phyloP scores from a whole-genome alignment of 2,888 invertebrate species.

The Halictus quadricinctus region DNA sequence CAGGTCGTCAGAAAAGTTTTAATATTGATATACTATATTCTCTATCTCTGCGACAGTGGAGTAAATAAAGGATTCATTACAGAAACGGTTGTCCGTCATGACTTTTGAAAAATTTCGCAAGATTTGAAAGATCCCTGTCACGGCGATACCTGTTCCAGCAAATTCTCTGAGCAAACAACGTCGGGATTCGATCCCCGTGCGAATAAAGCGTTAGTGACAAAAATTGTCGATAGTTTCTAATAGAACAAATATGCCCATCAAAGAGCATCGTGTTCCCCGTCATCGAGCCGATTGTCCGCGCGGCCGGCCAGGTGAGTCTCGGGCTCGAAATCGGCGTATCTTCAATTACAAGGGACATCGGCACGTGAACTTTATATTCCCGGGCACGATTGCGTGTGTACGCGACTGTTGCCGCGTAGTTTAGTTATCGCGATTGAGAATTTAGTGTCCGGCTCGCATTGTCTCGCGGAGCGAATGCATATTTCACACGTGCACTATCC shows the following conservation, averaged over 20 bases:
- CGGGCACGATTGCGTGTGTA: constrained; percentile 60
- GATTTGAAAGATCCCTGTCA: too few relatives aligned
- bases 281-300: constrained; percentile 2
- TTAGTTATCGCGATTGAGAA: constrained; percentile 73
- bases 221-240: neutral
- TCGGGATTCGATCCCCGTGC: neutral
- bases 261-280: neutral
- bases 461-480: constrained; percentile 78
- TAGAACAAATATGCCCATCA: neutral
- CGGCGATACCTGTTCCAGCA: neutral
- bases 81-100: too few relatives aligned
- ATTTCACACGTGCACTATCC: constrained; percentile 76
- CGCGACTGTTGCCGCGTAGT: constrained; percentile 61
- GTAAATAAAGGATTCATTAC: neutral
- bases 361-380: constrained; percentile 67
- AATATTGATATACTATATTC: too few relatives aligned
- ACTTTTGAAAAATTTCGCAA: too few relatives aligned
- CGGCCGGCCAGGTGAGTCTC: neutral
- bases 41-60: neutral
- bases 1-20: too few relatives aligned
- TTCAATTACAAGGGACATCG: constrained; percentile 60
- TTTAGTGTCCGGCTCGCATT: constrained; percentile 75
- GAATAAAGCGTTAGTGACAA: neutral
- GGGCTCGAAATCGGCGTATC: constrained; percentile 40
- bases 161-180: neutral